These are phyloP conservation scores for Lepus europaeus DNA, from an alignment of 2,113 vertebrate genomes.

Conservation along the genomic window DNA sequence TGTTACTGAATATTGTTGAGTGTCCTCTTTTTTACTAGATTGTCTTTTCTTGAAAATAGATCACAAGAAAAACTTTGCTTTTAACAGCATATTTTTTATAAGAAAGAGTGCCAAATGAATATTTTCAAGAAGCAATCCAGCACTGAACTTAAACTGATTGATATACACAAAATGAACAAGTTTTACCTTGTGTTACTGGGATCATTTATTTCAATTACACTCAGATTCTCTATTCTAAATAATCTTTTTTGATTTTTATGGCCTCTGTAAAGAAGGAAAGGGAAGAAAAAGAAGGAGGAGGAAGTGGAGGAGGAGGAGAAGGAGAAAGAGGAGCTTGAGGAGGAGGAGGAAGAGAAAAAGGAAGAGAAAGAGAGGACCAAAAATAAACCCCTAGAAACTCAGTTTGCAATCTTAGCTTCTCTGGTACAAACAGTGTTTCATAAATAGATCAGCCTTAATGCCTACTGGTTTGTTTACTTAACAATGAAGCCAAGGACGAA, in stretches of 20 bases:
- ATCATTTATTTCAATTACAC: conserved; percentile 75
- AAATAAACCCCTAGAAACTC: conserved; percentile 42
- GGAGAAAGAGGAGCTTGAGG: neutral
- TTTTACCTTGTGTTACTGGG: conserved; percentile 56
- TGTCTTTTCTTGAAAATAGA: conserved; percentile 53
- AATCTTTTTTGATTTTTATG: conserved; percentile 66
- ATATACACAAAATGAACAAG: conserved; percentile 65
- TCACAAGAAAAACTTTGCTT: neutral
- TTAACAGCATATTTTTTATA: conserved; percentile 69
- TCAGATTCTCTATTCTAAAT: conserved; percentile 74
- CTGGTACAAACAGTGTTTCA: conserved; percentile 1
- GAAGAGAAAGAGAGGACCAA: conserved; percentile 1
- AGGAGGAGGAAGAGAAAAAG: neutral
- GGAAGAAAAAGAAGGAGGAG: neutral
- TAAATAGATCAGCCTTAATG: neutral
- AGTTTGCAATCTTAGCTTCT: conserved; percentile 53
- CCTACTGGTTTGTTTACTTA: conserved; percentile 55
- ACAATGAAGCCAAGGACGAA: conserved; percentile 32
- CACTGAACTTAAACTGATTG: conserved; percentile 67
- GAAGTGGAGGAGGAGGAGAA: neutral
- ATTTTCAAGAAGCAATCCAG: conserved; percentile 65
- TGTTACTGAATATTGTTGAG: neutral
- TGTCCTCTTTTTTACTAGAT: conserved; percentile 7
- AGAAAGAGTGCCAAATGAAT: conserved; percentile 36
- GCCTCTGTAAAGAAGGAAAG: conserved; percentile 58